Evolutionary conservation across 2,113 vertebrate genomes (phyloP), one percentile per base, ranked within the genome.

Genomic region (Limnothrissa miodon): DNA sequence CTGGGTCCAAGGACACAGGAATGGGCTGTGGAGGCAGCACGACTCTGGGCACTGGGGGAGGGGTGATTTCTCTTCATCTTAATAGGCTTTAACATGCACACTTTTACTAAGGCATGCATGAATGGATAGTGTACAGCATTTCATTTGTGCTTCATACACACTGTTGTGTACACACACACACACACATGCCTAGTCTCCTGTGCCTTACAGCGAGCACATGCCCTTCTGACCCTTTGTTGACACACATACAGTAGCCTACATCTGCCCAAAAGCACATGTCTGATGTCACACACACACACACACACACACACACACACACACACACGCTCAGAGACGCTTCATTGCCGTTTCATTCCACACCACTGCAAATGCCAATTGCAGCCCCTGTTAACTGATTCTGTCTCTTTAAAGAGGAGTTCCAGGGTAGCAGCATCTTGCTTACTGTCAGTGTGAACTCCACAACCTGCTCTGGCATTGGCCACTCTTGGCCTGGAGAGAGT

Each of bases 301-400:
- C 25, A n/a, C 1, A 39, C 33, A 79, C 36, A 10, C 39, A 17
- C 8, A 70, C 70, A 21, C 53, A 59, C 39, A n/a, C 33, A 11
- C n/a, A 81, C 25, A 59, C 11, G 3, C 21, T 66, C 39, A 80
- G 15, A 79, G 15, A 42, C 62, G 66, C 59, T 82, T 82, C 81
- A 13, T 81, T 25, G 4, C 59, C 70, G 11, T 78, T 46, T 45
- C 45, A 45, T 83, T 83, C 44, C 82, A 83, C 82, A 46, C 70
- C 66, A 83, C 23, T 83, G 59, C 66, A 83, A 45, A 78, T 78
- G 21, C 25, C 66, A 78, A 83, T 83, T 78, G 36, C 33, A 78
- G n/a, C 81, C 62, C 59, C 44, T 70, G 66, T 46, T n/a, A 29
- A 42, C 42, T 42, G 25, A 19, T 36, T 81, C n/a, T 17, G 21